A percentile compares a stretch with the other conserved stretches of the same genome.
Evolutionary conservation across 1,140 invertebrate species (phyloP).

Genomic region (Drosophila triauraria): DNA sequence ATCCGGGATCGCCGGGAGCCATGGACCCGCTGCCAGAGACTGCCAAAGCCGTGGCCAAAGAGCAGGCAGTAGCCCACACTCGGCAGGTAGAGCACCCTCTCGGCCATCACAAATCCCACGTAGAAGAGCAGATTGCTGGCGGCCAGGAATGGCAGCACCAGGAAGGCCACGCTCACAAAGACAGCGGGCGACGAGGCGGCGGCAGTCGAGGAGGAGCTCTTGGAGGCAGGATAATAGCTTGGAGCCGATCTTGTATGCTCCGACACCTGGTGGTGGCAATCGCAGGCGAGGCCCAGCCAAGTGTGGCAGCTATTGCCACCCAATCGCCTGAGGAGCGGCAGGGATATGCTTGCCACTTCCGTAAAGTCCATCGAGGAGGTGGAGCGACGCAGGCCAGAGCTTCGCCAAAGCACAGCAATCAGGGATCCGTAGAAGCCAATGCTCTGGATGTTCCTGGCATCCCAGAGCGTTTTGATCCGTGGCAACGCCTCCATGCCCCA

Average conservation of each 20-base stretch:
- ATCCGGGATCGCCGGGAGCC: constrained; percentile 49
- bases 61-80: constrained; percentile 98
- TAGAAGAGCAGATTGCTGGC: constrained; percentile 98
- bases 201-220: neutral
- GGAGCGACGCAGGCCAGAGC: constrained; percentile 8
- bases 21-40: constrained; percentile 68
- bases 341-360: constrained; percentile 54
- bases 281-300: constrained; percentile 45
- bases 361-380: constrained; percentile 34
- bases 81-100: constrained; percentile 97
- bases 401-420: constrained; percentile 84
- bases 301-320: constrained; percentile 55
- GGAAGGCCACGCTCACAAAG: constrained; percentile 93
- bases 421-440: constrained; percentile 89
- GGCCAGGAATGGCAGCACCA: constrained; percentile 96
- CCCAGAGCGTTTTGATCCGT: constrained; percentile 89
- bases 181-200: constrained; percentile 78
- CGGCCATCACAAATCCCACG: constrained; percentile 98
- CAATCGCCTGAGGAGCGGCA: constrained; percentile 51
- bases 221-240: constrained; percentile 1
- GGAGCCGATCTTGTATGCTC: constrained; percentile 5
- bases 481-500: constrained; percentile 98
- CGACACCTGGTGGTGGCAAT: constrained; percentile 50
- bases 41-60: constrained; percentile 93
- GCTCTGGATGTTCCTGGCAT: constrained; percentile 90